These are phyloP conservation scores for Epirrhoe alternata DNA, from an alignment of 2,888 invertebrate genomes.

Conservation along the genomic window DNA sequence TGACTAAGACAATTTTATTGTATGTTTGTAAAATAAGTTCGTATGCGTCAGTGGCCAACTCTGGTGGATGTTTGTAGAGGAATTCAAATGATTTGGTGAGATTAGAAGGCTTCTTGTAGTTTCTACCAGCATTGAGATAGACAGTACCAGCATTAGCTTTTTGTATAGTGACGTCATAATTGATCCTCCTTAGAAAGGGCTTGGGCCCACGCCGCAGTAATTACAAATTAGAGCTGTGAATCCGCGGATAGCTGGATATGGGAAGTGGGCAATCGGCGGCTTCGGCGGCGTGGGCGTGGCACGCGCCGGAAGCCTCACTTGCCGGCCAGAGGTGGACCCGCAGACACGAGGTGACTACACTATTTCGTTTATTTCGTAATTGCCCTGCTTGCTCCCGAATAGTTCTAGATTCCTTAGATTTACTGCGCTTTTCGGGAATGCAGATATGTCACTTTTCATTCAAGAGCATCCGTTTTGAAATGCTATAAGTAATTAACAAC, in stretches of 20 bases:
- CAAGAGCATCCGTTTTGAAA: not conserved
- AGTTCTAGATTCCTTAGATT: not conserved
- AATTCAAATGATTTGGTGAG: not conserved
- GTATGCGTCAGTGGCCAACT: too few relatives aligned
- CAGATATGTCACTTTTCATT: not conserved
- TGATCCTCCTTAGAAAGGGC: constrained; percentile 12
- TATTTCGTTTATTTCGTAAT: constrained; percentile 16
- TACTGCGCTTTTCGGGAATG: not conserved
- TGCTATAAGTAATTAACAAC: not conserved
- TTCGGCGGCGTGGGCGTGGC: constrained; percentile 46
- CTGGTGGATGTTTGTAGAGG: not conserved
- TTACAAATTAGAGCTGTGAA: constrained; percentile 27
- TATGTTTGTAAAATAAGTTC: too few relatives aligned
- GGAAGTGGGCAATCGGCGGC: constrained; percentile 39
- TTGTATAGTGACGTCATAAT: constrained; percentile 2
- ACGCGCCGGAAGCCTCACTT: constrained; percentile 54
- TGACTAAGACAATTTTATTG: too few relatives aligned
- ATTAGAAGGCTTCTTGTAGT: too few relatives aligned
- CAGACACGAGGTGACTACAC: constrained; percentile 26
- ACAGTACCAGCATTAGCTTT: not conserved
- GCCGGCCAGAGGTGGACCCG: constrained; percentile 28
- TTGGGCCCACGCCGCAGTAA: constrained; percentile 19
- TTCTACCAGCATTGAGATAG: too few relatives aligned
- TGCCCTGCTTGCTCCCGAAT: constrained; percentile 5
- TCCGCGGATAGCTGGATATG: constrained; percentile 39